These are phyloP conservation scores for Protobothrops flavoviridis DNA, from an alignment of 2,113 vertebrate species.

Conservation along the genomic window DNA sequence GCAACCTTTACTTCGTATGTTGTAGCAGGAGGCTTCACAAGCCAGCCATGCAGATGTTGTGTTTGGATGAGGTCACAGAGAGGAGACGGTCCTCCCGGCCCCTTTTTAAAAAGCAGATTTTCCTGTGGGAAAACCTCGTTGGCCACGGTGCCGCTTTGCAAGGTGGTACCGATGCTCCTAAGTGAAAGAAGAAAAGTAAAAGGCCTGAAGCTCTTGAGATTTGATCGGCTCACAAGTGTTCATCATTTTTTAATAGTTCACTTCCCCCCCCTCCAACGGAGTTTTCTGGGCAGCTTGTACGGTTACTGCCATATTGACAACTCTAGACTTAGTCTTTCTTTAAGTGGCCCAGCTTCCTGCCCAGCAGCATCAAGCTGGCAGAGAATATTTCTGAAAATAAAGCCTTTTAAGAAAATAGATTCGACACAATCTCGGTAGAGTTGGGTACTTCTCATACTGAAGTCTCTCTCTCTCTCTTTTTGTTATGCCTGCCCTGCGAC, in stretches of 20 bases:
- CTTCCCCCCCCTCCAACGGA: rapidly evolving
- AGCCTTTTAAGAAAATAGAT: background rate
- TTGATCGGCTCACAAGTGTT: background rate
- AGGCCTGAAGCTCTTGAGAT: background rate
- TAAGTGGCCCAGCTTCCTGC: background rate
- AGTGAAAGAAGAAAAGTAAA: background rate
- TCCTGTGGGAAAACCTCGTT: background rate
- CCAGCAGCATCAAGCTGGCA: background rate
- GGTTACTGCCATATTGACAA: background rate
- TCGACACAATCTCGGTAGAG: background rate
- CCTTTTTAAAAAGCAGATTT: background rate
- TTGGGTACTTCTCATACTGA: background rate
- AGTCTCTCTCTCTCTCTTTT: background rate
- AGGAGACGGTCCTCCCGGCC: background rate
- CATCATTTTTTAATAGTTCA: background rate
- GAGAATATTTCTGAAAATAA: background rate
- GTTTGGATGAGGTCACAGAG: too few relatives aligned
- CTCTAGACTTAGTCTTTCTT: background rate
- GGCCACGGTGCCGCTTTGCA: background rate
- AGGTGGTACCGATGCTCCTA: background rate
- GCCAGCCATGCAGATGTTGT: too few relatives aligned
- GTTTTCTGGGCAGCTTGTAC: background rate
- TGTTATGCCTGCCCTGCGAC: background rate
- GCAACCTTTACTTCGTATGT: too few relatives aligned
- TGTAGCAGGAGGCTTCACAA: too few relatives aligned